Base-by-base conservation (phyloP, 2,113 vertebrate genomes). In the Bubo blakistoni region DNA sequence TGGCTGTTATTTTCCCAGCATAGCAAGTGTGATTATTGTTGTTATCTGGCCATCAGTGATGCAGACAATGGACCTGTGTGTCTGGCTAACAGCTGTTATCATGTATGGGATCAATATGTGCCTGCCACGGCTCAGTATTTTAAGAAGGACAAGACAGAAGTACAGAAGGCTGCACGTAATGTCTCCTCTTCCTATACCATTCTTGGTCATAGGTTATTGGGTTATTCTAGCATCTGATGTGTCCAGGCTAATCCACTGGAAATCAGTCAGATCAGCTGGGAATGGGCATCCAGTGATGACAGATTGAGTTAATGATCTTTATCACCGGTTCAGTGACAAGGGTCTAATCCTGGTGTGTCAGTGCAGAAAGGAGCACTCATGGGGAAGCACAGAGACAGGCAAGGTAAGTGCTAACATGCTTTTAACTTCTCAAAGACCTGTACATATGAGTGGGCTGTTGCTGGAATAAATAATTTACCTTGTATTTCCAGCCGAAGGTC, bases 291-390 rank as follows among this genome's bases (percentile, higher is more conserved):
- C 49, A 90, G 81, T 46, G 79, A 88, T 81, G 88, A 94, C 92
- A 95, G 94, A 94, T 42, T 13, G 27, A 87, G 84, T 92, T 93
- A 96, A 97, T 96, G 87, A 74, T 87, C 87, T 95, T 95, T 92
- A 82, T 78, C 0, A 0, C 44, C 5, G 6, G 74, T 88, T 93
- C 86, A 86, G 46, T 49, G 81, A 85, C 87, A 74, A 49, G 63
- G 44, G 54, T 52, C 79, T 93, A 92, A 93, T 94, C 71, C 71
- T 86, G 96, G 58, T 88, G 62, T 80, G 81, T 94, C 79, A 88
- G 82, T 36, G 58, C 49, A 69, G 87, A 93, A 49, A 1, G 0
- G 34, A 83, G 66, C 16, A 59, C 29, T 46, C 44, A 29, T 10
- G 27, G 52, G n/a, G 65, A 62, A 76, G 79, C 40, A 77, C 8